phyloP scores from a whole-genome alignment of 2,113 vertebrate genomes.

The Riparia riparia region DNA sequence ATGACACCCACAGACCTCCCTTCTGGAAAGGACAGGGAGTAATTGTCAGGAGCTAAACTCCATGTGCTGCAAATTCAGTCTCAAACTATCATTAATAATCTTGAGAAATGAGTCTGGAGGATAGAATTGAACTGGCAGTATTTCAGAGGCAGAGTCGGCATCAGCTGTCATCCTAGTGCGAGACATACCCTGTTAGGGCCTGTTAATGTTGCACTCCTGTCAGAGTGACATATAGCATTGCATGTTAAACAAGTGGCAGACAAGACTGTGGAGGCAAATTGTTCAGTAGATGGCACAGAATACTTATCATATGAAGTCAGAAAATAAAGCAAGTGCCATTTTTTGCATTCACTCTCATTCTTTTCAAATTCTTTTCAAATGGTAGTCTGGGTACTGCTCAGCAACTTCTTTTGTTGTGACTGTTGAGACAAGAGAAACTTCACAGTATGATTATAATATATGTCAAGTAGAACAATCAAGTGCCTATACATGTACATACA shows the following conservation, averaged over 20 bases:
- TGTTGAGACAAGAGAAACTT: background rate
- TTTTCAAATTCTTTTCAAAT: slow-evolving; percentile 23
- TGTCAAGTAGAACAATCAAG: background rate
- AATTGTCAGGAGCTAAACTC: slow-evolving; percentile 24
- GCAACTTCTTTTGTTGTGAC: background rate
- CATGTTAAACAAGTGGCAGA: slow-evolving; percentile 37
- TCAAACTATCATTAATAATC: slow-evolving; percentile 56
- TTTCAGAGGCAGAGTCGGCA: slow-evolving; percentile 47
- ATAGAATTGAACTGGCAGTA: slow-evolving; percentile 9
- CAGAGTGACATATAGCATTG: slow-evolving; percentile 33
- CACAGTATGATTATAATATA: background rate
- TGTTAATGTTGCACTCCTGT: slow-evolving; percentile 57
- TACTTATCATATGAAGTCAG: slow-evolving; percentile 26
- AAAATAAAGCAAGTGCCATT: slow-evolving; percentile 2
- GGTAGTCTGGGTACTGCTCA: background rate
- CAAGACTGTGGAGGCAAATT: slow-evolving; percentile 28
- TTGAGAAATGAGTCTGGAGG: slow-evolving; percentile 51
- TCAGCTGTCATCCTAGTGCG: slow-evolving; percentile 22
- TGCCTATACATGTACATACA: background rate
- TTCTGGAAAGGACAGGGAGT: slow-evolving; percentile 30
- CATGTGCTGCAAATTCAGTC: slow-evolving; percentile 26
- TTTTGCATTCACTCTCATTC: background rate
- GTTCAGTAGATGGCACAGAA: slow-evolving; percentile 59
- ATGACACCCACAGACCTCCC: slow-evolving; percentile 30
- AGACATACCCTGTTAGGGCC: slow-evolving; percentile 40